Evolutionary conservation across 2,797 vertebrate genomes (phyloP), one percentile per base, ranked within the genome.

Genomic region (Naso thynnoides): DNA sequence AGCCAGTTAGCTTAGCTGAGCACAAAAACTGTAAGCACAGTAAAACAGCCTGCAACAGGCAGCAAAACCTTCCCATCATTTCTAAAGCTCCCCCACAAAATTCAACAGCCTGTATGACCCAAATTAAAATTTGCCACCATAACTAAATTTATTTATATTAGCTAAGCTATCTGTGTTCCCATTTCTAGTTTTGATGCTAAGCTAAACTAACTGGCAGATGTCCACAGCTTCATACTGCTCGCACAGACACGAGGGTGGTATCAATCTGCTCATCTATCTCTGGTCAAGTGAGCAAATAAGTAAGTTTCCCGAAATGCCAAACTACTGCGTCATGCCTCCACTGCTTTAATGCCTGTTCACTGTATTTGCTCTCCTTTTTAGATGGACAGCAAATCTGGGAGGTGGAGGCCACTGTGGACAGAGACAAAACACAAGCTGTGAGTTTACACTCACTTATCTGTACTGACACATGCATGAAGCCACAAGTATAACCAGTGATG

Each of bases 371-470:
- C 38, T 82, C 11, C 23, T n/a, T 82, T 89, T 68, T 75, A 99
- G 98, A 97, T 87, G 98, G 96, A 11, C 94, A 96, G 85, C 96
- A 99, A 66, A 95, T 98, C 86, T 99, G 98, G 97, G 97, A 99
- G 86, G 95, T 95, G 81, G 97, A 98, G 62, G 97, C 98, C 2
- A 96, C 94, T 0, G 97, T 99, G 86, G 96, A 98, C 91, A 95
- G 96, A 90, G 96, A 97, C 82, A 99, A 98, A 92, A 98, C 97
- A 88, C 97, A 98, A 81, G 87, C 96, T 73, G 98, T 98, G 91
- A 97, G 97, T 95, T 80, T 4, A 36, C 8, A 13, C 54, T 5
- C 27, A 41, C 3, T 19, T n/a, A 27, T 8, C 55, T 41, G 5
- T 21, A 21, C 18, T 23, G 3, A 68, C 16, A 39, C 23, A 64